Evolutionary conservation across 2,888 invertebrate genomes (phyloP).

Genomic region (Rotaria macrura): DNA sequence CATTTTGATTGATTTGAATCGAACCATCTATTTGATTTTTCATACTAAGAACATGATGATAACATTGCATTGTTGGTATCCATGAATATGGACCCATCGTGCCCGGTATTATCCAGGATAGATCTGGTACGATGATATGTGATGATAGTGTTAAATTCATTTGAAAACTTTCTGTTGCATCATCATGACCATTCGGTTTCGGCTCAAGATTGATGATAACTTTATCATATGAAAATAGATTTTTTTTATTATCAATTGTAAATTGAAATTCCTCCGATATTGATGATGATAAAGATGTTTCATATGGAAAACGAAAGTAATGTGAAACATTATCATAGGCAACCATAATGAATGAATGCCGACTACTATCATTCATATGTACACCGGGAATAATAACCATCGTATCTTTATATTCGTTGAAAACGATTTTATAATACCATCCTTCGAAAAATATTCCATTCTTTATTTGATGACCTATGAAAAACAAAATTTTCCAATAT

Average conservation of each 20-base stretch:
- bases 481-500: background rate
- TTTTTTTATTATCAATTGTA: background rate
- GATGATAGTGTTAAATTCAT: background rate
- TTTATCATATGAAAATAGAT: background rate
- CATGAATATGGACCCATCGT: background rate
- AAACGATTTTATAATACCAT: background rate
- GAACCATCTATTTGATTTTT: background rate
- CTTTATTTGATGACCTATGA: background rate
- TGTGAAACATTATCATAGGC: background rate
- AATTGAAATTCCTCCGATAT: background rate
- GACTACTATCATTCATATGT: background rate
- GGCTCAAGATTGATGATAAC: background rate
- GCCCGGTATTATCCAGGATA: background rate
- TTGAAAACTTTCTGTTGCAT: background rate
- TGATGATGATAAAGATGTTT: background rate
- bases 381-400: background rate
- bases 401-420: background rate
- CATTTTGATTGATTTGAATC: background rate
- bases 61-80: conserved; percentile 9
- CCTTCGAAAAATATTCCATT: background rate
- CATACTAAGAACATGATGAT: conserved; percentile 7
- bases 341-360: background rate
- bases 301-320: background rate
- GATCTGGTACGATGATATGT: background rate
- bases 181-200: background rate